phyloP scores from a whole-genome alignment of 2,888 invertebrate genomes.

The Drosophila multiciliata region DNA sequence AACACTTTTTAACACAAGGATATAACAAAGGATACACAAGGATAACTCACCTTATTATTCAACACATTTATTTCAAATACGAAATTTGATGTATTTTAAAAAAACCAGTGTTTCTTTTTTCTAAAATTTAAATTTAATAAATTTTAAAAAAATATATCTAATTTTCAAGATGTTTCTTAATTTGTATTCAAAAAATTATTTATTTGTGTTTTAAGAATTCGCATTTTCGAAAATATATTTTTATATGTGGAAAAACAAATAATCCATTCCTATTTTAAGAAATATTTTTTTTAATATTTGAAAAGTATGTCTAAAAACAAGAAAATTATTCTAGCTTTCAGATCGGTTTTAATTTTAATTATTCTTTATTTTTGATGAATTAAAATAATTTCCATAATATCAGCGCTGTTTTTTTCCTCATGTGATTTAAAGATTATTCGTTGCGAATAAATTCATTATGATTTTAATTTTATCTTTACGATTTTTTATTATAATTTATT shows the following conservation, averaged over 20 bases:
- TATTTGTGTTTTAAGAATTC: not conserved
- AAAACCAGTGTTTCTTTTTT: not conserved
- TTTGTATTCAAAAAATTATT: not conserved
- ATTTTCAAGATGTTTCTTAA: not conserved
- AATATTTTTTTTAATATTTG: not conserved
- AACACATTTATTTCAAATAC: not conserved
- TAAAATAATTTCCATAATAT: not conserved
- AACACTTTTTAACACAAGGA: not conserved
- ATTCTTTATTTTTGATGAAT: too few species aligned
- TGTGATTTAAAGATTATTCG: not conserved
- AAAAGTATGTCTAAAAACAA: not conserved
- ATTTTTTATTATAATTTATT: too few species aligned
- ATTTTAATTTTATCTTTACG: too few species aligned
- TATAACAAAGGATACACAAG: too few species aligned
- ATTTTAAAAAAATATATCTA: too few species aligned
- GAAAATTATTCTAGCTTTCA: not conserved
- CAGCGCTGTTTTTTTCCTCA: not conserved
- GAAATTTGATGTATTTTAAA: not conserved
- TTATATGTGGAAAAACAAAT: not conserved
- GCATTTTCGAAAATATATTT: not conserved
- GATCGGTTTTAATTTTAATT: not conserved
- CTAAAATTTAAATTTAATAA: not conserved
- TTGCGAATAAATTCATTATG: too few species aligned
- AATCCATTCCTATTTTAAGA: not conserved
- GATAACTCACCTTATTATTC: not conserved